A percentile compares a stretch with the other conserved stretches of the same genome.
phyloP scores from a whole-genome alignment of 2,797 vertebrate genomes.

The Macrochelys suwanniensis region DNA sequence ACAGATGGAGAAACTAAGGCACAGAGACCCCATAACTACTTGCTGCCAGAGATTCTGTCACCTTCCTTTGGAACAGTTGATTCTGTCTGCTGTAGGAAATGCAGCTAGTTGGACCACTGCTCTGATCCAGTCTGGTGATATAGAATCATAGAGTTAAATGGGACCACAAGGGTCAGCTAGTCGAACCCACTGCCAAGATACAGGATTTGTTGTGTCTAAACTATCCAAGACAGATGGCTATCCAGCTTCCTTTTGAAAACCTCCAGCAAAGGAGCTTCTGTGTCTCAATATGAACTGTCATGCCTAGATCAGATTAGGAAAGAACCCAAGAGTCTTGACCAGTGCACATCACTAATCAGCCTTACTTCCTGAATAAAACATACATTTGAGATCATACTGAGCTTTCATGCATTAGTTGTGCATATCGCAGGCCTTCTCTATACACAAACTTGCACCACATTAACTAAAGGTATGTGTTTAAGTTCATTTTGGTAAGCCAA shows the following conservation, averaged over 20 bases:
- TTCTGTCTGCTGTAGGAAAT: background rate
- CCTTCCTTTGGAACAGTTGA: background rate
- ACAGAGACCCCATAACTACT: background rate
- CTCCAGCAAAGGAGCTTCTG: background rate
- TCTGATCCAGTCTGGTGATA: background rate
- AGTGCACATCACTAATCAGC: background rate
- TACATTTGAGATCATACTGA: fast-evolving
- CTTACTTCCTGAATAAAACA: background rate
- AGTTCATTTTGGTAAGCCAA: background rate
- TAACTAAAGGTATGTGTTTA: background rate
- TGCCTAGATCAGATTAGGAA: background rate
- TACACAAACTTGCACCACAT: background rate
- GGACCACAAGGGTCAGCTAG: background rate
- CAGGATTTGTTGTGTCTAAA: background rate
- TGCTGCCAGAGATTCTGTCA: background rate
- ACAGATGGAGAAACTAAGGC: background rate
- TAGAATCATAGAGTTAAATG: background rate
- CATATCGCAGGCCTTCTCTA: background rate
- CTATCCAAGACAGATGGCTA: background rate
- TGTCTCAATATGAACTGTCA: background rate
- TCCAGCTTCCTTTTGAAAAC: background rate
- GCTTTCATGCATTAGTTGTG: background rate
- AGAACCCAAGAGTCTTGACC: background rate
- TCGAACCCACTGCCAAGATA: too few relatives aligned
- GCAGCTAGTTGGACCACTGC: background rate